Evolutionary conservation across 92 coral and sea anemone species (phyloP), one percentile per base, ranked within the genome.

Genomic region (Parazoanthus atlanticus): DNA sequence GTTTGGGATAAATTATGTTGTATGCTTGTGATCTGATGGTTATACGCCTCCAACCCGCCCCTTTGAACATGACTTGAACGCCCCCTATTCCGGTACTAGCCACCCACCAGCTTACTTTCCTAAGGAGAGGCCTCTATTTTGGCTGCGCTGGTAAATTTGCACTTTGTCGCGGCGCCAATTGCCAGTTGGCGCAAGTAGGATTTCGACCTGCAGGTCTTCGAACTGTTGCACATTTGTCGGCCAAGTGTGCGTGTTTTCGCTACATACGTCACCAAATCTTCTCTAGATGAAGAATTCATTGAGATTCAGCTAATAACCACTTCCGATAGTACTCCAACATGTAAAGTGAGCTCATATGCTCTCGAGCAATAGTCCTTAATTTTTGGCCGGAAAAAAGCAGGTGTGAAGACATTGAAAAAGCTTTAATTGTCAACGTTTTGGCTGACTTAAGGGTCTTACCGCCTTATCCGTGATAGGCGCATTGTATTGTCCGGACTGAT

Each of bases 21-120:
- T 89, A 85, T 85, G 89, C 90, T 92, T 91, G 93, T 88, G 89
- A 90, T 88, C 90, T 93, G 96, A 97, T 92, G 90, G 88, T 54
- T 76, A 89, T 89, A 90, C 98, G 89, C 86, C 98, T 95, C 94
- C 86, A 78, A 88, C 81, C 95, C 99, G 99, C 98, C 99, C 99
- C 94, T 89, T 91, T 86, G 88, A 93, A 86, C 94, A 91, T 70
- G 93, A 92, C 79, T 72, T 91, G 34, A 78, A 95, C 99, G 99
- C 99, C 99, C 98, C 90, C 94, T 78, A 69, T 70, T 86, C 69
- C 88, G 78, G 76, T 38, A 40, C 28, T 92, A 93, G 85, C 98
- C 96, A 88, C 96, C 95, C 95, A 93, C 96, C 33, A 82, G 40
- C 43, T 31, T 64, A 85, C 32, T 83, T 91, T 74, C 66, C 73